Evolutionary conservation across 2,113 vertebrate species (phyloP).

Genomic region (Micromys minutus): DNA sequence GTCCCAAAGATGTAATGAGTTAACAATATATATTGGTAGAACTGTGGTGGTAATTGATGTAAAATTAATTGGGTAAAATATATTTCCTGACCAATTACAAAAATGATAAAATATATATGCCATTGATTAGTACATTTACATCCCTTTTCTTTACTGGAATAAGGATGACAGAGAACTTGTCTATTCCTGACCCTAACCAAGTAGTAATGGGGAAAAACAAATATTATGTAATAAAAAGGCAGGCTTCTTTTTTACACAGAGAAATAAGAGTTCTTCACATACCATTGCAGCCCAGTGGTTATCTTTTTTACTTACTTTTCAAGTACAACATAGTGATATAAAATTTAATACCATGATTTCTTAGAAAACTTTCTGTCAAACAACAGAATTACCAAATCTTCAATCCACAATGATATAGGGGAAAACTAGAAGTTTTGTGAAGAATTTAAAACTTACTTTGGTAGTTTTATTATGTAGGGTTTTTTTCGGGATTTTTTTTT

Average conservation of each 20-base stretch:
- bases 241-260: not conserved
- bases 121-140: constrained; percentile 15
- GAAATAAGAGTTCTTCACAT: not conserved
- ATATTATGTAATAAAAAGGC: not conserved
- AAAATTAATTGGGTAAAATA: not conserved
- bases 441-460: not conserved
- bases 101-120: not conserved
- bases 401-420: not conserved
- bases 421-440: not conserved
- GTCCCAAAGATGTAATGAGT: not conserved
- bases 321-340: not conserved
- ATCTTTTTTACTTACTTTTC: not conserved
- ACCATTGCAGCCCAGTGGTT: not conserved
- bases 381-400: constrained; percentile 45
- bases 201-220: constrained; percentile 11
- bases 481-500: not conserved
- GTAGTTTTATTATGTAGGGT: constrained; percentile 43
- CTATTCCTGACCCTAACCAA: not conserved
- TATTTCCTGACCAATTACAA: not conserved
- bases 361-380: constrained; percentile 43
- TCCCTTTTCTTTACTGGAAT: not conserved
- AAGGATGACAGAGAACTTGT: not conserved
- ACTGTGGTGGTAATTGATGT: not conserved
- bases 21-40: not conserved
- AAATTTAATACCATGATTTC: constrained; percentile 23